Evolutionary conservation across 2,113 vertebrate species (phyloP).

Genomic region (Python bivittatus): DNA sequence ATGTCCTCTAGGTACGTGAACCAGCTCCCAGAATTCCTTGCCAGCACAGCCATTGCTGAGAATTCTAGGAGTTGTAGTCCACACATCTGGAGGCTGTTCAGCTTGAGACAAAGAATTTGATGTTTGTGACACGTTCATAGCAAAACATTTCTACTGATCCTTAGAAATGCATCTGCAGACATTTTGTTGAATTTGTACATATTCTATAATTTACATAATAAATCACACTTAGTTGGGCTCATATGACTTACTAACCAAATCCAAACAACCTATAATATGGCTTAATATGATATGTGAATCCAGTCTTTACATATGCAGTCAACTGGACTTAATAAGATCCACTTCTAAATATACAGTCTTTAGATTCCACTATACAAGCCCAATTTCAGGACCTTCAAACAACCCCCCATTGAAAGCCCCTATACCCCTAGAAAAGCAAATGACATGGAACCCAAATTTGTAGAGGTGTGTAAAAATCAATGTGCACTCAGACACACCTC

Average conservation of each 20-base stretch:
- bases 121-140: background rate
- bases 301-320: background rate
- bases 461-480: background rate
- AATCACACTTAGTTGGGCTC: background rate
- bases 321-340: background rate
- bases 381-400: background rate
- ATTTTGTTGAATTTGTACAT: background rate
- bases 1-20: background rate
- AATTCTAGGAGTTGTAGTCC: background rate
- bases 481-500: background rate
- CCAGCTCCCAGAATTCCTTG: background rate
- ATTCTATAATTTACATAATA: background rate
- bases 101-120: background rate
- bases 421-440: background rate
- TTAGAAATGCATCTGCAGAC: background rate
- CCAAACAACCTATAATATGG: background rate
- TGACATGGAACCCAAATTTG: background rate
- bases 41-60: background rate
- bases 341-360: background rate
- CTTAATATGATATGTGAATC: no score
- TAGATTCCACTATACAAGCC: background rate
- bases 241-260: background rate
- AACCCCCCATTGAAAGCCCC: background rate
- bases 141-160: background rate
- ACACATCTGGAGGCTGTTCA: background rate